Conservation (phyloP, 2,113 vertebrate genomes). For the Callithrix jacchus region DNA sequence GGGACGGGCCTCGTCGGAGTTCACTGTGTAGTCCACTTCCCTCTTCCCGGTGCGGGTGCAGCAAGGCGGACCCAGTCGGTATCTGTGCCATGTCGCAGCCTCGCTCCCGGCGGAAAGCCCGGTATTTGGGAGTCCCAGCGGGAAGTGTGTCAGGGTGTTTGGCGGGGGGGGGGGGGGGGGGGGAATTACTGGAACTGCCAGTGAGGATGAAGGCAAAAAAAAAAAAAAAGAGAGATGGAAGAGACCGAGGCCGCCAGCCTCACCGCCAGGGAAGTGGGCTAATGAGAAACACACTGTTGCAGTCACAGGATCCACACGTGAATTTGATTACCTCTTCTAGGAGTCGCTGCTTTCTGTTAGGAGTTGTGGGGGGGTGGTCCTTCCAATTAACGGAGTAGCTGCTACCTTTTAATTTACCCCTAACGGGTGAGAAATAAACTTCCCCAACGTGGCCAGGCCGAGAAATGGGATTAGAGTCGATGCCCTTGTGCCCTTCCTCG, state of each 20-base stretch:
- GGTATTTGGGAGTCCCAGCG: not conserved
- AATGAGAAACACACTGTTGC: slow-evolving; percentile 84
- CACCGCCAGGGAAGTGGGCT: slow-evolving; percentile 74
- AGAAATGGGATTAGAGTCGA: slow-evolving; percentile 58
- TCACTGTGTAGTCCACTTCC: slow-evolving; percentile 60
- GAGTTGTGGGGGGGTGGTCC: not conserved
- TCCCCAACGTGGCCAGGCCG: slow-evolving; percentile 22
- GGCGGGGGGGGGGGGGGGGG: not conserved
- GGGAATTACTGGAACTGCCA: slow-evolving; percentile 57
- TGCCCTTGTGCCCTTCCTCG: slow-evolving; percentile 25
- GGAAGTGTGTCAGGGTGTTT: slow-evolving; percentile 57
- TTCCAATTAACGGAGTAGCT: slow-evolving; percentile 63
- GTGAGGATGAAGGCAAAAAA: slow-evolving; percentile 65
- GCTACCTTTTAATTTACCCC: slow-evolving; percentile 17
- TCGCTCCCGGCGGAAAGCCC: not conserved
- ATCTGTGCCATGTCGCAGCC: fast-evolving
- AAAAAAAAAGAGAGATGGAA: not conserved
- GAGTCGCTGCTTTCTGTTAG: slow-evolving; percentile 59
- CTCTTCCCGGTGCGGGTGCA: not conserved
- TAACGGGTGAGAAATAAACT: not conserved
- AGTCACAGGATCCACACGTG: slow-evolving; percentile 81
- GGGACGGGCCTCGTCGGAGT: not conserved
- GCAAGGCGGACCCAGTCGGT: not conserved
- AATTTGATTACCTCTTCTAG: slow-evolving; percentile 81
- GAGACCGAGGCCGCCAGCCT: not conserved